Evolutionary conservation across 2,888 invertebrate species (phyloP).

Genomic region (Tetragonisca angustula): DNA sequence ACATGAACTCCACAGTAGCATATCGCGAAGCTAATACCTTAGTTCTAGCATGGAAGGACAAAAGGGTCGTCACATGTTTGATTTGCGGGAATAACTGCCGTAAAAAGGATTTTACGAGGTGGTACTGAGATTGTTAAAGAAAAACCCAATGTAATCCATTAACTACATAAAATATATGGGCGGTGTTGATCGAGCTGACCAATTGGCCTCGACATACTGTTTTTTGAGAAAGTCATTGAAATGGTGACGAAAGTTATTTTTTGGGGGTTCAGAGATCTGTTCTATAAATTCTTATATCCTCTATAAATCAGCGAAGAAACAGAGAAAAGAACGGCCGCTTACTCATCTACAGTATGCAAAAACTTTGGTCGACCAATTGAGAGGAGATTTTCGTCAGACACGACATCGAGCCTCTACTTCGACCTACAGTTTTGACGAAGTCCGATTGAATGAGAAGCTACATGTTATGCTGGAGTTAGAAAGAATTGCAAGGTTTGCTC

Average conservation of each 20-base stretch:
- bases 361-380: neutral
- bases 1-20: too few relatives aligned
- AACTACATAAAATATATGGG: too few relatives aligned
- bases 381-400: neutral
- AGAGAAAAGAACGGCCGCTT: neutral
- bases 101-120: too few relatives aligned
- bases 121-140: too few relatives aligned
- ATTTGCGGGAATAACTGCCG: too few relatives aligned
- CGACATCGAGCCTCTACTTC: neutral
- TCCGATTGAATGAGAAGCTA: neutral
- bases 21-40: too few relatives aligned
- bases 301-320: neutral
- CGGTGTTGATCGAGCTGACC: too few relatives aligned
- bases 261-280: neutral
- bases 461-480: neutral
- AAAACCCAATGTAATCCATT: too few relatives aligned
- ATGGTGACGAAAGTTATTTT: slow-evolving; percentile 6
- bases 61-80: too few relatives aligned
- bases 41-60: too few relatives aligned
- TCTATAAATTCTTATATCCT: neutral
- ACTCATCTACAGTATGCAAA: neutral
- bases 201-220: too few relatives aligned
- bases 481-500: neutral
- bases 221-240: neutral
- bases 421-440: neutral